These are phyloP conservation scores for Centrocercus urophasianus DNA, from an alignment of 2,113 vertebrate species.

Conservation along the genomic window DNA sequence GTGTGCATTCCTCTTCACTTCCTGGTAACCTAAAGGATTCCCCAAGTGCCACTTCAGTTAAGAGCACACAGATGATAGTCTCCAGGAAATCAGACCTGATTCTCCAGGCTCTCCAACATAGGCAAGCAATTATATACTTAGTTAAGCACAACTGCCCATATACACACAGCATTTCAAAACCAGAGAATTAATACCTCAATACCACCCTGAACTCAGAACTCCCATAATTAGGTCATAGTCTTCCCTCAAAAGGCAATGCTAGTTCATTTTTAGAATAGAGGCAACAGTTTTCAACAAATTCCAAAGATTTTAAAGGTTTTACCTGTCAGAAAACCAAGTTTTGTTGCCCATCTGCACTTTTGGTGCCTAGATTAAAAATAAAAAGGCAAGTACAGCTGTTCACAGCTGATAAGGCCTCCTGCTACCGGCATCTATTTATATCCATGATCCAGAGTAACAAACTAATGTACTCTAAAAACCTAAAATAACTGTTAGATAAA, in stretches of 20 bases:
- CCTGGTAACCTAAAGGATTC: background rate
- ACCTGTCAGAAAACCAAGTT: background rate
- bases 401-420: slow-evolving; percentile 28
- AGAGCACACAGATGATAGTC: background rate
- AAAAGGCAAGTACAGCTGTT: slow-evolving; percentile 37
- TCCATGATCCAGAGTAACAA: background rate
- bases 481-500: slow-evolving; percentile 1
- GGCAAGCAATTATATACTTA: background rate
- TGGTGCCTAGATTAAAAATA: background rate
- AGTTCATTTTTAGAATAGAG: background rate
- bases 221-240: background rate
- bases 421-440: background rate
- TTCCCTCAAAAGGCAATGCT: background rate
- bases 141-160: background rate
- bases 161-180: background rate
- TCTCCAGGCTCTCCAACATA: background rate
- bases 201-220: background rate
- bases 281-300: background rate
- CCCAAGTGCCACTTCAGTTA: background rate
- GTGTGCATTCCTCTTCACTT: background rate
- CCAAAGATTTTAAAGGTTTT: background rate
- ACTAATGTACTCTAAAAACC: background rate
- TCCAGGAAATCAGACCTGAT: background rate
- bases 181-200: background rate
- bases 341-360: background rate